Evolutionary conservation across 2,888 invertebrate genomes (phyloP), one percentile per base, ranked within the genome.

Genomic region (Euclidia mi): DNA sequence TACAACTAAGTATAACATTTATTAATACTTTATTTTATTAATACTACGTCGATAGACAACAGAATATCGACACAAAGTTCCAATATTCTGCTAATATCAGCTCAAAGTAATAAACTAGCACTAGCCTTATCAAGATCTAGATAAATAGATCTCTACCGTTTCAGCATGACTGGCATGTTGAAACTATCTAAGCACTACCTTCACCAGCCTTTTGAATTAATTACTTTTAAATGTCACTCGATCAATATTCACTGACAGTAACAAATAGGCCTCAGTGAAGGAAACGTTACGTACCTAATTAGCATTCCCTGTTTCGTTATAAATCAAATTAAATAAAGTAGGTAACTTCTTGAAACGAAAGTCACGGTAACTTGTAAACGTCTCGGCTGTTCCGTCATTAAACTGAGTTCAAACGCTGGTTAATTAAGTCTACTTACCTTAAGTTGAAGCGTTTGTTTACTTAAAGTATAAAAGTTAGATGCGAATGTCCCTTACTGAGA

Each of bases 351-450:
- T 40, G 43, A 47, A 65, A 37, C 12, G 38, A 46, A 68, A 74
- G 59, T 68, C 56, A 64, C 47, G 41, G 56, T 49, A 68, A 75
- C 65, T 75, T 66, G 65, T 62, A 68, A 76, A 66, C 47, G 76
- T 74, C 70, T 60, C 68, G 61, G 75, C 51, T 56, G 38, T 29
- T 70, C 65, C 64, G 57, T 75, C 68, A 72, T 76, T 77, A 76
- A 74, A 71, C 67, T 50, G 58, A 51, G 67, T 75, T 73, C 71
- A 76, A 81, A 75, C 69, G 64, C 64, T 59, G 71, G 74, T 73
- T 76, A 81, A 79, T 81, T 79, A 76, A 71, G 70, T 63, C 55
- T 74, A 74, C 65, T 73, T 71, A 62, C 63, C 77, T 71, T 61
- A 59, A 69, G 66, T 70, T 71, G 45, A 70, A 45, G 40, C 42